Conservation (phyloP, 2,113 vertebrate genomes). For the Entelurus aequoreus region DNA sequence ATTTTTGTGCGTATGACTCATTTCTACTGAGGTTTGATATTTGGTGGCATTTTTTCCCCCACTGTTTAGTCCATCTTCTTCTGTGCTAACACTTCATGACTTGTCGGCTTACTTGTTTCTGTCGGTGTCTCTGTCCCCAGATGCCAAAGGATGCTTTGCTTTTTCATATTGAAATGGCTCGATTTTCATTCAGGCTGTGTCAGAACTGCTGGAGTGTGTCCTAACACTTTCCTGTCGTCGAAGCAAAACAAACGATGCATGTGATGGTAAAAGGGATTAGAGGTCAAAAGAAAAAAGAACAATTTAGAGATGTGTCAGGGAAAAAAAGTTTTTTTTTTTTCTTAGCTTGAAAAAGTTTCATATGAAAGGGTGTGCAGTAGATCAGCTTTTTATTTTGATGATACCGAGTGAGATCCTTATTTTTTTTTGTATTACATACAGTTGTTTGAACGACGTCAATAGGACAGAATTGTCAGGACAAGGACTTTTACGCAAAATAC, state of each 20-base stretch:
- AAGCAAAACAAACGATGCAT: constrained; percentile 18
- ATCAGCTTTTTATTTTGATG: too few relatives aligned
- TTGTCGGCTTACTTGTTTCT: background rate
- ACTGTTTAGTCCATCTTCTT: constrained; percentile 3
- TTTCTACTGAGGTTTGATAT: constrained; percentile 14
- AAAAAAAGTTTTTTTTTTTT: too few relatives aligned
- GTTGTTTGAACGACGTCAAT: too few relatives aligned
- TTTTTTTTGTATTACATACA: too few relatives aligned
- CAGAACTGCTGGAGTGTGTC: constrained; percentile 20
- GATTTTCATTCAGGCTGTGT: constrained; percentile 24
- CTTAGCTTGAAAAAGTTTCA: too few relatives aligned
- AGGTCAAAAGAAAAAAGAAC: background rate
- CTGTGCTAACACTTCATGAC: background rate
- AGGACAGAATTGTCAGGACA: too few relatives aligned
- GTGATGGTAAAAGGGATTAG: constrained; percentile 2
- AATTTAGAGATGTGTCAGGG: background rate
- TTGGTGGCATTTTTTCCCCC: constrained; percentile 5
- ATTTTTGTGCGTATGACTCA: constrained; percentile 16
- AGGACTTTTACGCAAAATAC: too few relatives aligned
- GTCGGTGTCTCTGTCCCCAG: background rate
- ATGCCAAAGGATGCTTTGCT: background rate
- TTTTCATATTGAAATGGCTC: constrained; percentile 13
- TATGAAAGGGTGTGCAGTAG: too few relatives aligned
- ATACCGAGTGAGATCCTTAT: too few relatives aligned
- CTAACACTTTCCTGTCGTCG: constrained; percentile 21